Evolutionary conservation across 2,113 vertebrate genomes (phyloP).

Genomic region (Lophochroa leadbeateri): DNA sequence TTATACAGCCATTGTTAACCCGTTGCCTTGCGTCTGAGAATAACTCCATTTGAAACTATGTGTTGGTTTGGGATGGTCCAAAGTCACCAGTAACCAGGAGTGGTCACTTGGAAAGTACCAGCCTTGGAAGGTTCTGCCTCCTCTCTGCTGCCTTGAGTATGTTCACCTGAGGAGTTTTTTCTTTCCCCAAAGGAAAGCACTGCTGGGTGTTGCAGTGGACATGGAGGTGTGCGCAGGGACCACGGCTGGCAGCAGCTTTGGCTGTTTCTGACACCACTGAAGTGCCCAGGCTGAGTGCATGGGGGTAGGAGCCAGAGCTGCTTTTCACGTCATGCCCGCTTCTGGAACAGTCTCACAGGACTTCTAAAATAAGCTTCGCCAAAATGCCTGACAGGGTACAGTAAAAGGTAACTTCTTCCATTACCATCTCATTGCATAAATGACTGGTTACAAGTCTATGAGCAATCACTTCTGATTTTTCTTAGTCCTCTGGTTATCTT

Average conservation of each 20-base stretch:
- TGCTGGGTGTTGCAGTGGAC: background rate
- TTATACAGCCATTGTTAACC: background rate
- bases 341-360: background rate
- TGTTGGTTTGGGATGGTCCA: background rate
- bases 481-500: background rate
- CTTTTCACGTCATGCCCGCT: background rate
- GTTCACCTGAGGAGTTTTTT: background rate
- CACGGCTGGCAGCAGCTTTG: background rate
- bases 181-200: background rate
- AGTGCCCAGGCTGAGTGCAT: background rate
- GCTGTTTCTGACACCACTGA: background rate
- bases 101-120: background rate
- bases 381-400: background rate
- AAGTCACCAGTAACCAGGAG: background rate
- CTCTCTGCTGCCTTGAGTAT: background rate
- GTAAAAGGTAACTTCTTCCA: background rate
- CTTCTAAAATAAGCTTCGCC: background rate
- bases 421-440: background rate
- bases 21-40: background rate
- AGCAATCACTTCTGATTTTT: background rate
- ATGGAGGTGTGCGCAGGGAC: fast-evolving
- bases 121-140: background rate
- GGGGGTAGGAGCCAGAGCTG: background rate
- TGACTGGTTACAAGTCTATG: background rate
- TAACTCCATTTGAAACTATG: background rate